phyloP scores from a whole-genome alignment of 2,888 invertebrate species.

The Drosophila neoperkinsi region DNA sequence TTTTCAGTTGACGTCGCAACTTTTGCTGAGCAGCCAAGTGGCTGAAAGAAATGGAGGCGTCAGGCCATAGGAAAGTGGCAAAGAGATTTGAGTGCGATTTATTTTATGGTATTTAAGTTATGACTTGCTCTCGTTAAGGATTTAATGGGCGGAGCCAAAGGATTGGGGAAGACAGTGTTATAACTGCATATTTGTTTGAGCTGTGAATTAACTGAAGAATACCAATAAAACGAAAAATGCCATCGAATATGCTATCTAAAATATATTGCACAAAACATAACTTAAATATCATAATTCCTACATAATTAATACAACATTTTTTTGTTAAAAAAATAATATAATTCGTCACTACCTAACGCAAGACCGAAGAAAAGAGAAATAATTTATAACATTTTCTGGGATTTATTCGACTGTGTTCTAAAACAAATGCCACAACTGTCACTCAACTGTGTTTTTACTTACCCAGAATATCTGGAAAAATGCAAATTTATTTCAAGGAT shows the following conservation, averaged over 20 bases:
- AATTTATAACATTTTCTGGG: constrained; percentile 24
- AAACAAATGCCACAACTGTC: constrained; percentile 69
- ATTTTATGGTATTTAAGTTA: constrained; percentile 53
- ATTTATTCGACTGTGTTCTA: constrained; percentile 37
- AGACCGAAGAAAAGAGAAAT: not conserved
- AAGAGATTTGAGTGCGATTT: constrained; percentile 49
- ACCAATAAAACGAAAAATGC: not conserved
- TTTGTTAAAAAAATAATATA: not conserved
- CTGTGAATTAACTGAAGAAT: constrained; percentile 16
- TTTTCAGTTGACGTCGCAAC: constrained; percentile 63
- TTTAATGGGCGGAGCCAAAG: constrained; percentile 26
- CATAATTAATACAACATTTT: not conserved
- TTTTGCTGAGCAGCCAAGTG: constrained; percentile 35
- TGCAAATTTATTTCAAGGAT: constrained; percentile 73
- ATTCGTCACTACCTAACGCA: constrained; percentile 1
- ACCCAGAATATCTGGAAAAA: constrained; percentile 34
- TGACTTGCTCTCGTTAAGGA: constrained; percentile 39
- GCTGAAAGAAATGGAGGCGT: constrained; percentile 5
- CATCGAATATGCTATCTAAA: not conserved
- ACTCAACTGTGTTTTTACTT: constrained; percentile 54
- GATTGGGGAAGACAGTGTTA: not conserved
- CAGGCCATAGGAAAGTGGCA: constrained; percentile 4
- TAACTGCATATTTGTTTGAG: constrained; percentile 6
- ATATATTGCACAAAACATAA: not conserved
- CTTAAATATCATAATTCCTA: not conserved